phyloP scores from a whole-genome alignment of 2,888 invertebrate species.

The Sphaeridia pumilis region DNA sequence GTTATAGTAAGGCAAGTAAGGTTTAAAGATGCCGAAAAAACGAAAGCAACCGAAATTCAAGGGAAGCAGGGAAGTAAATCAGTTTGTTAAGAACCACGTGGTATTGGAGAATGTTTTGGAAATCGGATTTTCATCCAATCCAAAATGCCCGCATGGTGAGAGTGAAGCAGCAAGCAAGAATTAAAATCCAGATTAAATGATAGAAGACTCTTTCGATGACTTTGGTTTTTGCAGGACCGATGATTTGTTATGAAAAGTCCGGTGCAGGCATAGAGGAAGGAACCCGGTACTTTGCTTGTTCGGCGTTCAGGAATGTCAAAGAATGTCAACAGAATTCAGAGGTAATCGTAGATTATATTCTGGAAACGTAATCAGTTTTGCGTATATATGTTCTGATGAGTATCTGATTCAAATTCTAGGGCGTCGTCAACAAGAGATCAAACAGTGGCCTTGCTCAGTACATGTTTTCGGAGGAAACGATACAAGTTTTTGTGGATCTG shows the following conservation, averaged over 20 bases:
- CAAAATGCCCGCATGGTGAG: conserved; percentile 17
- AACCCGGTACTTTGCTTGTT: conserved; percentile 15
- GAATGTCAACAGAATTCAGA: conserved; percentile 14
- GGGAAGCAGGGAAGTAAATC: no score
- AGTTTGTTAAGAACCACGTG: background rate
- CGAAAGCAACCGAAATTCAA: no score
- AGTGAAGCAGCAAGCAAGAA: no score
- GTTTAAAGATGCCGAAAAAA: no score
- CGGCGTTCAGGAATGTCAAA: conserved; percentile 13
- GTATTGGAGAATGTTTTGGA: background rate
- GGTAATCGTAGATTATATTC: background rate
- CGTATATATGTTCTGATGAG: no score
- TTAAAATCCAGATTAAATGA: no score
- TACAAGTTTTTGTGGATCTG: conserved; percentile 7
- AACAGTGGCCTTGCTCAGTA: conserved; percentile 19
- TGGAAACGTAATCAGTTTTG: no score
- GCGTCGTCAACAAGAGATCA: conserved; percentile 4
- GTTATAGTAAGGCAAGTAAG: no score
- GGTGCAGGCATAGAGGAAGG: background rate
- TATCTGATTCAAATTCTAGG: no score
- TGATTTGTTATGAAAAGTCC: conserved; percentile 11
- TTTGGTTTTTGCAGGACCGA: conserved; percentile 15
- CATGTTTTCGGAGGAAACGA: conserved; percentile 10
- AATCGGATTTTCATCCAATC: conserved; percentile 14
- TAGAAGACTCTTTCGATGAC: background rate